A percentile compares a stretch with the other conserved stretches of the same genome.
Evolutionary conservation across 2,797 vertebrate genomes (phyloP).

Genomic region (Chelmon rostratus): DNA sequence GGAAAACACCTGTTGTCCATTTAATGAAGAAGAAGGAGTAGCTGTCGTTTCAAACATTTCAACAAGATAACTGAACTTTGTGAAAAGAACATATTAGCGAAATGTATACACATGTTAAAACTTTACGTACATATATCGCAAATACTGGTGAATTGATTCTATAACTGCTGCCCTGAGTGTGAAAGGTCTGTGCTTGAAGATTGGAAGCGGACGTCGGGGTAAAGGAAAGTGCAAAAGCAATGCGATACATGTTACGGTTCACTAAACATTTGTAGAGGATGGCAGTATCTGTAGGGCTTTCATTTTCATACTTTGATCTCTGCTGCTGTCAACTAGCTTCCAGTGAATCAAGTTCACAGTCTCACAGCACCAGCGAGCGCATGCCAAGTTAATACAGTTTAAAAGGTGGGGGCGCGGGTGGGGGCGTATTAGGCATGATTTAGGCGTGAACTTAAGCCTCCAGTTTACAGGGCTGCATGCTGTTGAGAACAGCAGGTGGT

Average conservation of each 20-base stretch:
- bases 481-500: conserved; percentile 29
- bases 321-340: conserved; percentile 75
- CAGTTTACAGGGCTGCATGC: conserved; percentile 38
- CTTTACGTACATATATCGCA: not conserved
- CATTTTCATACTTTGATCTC: conserved; percentile 81
- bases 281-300: conserved; percentile 81
- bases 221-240: conserved; percentile 70
- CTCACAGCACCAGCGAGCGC: conserved; percentile 59
- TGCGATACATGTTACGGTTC: conserved; percentile 77
- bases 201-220: conserved; percentile 44
- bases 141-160: conserved; percentile 26
- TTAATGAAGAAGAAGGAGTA: too few relatives aligned
- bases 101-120: too few relatives aligned
- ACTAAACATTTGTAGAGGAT: conserved; percentile 81
- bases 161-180: conserved; percentile 8
- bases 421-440: conserved; percentile 51
- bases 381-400: conserved; percentile 73
- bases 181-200: conserved; percentile 44
- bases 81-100: too few relatives aligned
- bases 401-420: conserved; percentile 38
- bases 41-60: too few relatives aligned
- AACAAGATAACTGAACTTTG: too few relatives aligned
- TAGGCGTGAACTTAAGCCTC: conserved; percentile 45
- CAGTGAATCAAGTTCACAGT: conserved; percentile 72
- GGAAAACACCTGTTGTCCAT: too few relatives aligned